These are phyloP conservation scores for Lichenostomus cassidix DNA, from an alignment of 2,113 vertebrate species.

Conservation along the genomic window DNA sequence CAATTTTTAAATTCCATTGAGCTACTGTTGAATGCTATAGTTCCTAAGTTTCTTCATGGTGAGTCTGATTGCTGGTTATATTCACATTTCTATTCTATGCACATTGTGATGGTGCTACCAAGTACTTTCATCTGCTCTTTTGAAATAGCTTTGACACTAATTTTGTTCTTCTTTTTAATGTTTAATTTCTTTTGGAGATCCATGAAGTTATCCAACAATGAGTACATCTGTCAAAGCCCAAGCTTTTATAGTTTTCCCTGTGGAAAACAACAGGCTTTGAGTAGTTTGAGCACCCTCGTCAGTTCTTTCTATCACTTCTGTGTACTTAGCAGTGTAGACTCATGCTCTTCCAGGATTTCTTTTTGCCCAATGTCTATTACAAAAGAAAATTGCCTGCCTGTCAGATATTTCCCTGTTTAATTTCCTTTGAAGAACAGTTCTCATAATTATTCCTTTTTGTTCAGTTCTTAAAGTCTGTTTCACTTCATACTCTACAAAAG, in stretches of 20 bases:
- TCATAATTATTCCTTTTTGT: neutral
- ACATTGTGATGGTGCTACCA: neutral
- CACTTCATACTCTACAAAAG: neutral
- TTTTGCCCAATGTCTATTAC: neutral
- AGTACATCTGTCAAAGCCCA: neutral
- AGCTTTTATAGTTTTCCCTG: neutral
- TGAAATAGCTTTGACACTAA: neutral
- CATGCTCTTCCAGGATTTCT: neutral
- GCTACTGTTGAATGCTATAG: neutral
- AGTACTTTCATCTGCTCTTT: neutral
- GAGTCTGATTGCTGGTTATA: neutral
- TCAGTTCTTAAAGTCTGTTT: constrained; percentile 7
- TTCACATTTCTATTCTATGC: neutral
- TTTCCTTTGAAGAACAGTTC: neutral
- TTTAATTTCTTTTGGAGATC: neutral
- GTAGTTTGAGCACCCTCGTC: neutral
- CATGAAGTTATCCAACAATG: neutral
- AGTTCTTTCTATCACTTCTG: neutral
- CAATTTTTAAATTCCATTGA: neutral
- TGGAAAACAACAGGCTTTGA: neutral
- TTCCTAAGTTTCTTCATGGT: neutral
- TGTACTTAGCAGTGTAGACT: neutral
- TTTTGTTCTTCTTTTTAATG: neutral
- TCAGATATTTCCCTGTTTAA: neutral
- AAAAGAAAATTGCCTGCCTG: neutral